Evolutionary conservation across 1,140 invertebrate genomes (phyloP).

Genomic region (Neelides sp.): DNA sequence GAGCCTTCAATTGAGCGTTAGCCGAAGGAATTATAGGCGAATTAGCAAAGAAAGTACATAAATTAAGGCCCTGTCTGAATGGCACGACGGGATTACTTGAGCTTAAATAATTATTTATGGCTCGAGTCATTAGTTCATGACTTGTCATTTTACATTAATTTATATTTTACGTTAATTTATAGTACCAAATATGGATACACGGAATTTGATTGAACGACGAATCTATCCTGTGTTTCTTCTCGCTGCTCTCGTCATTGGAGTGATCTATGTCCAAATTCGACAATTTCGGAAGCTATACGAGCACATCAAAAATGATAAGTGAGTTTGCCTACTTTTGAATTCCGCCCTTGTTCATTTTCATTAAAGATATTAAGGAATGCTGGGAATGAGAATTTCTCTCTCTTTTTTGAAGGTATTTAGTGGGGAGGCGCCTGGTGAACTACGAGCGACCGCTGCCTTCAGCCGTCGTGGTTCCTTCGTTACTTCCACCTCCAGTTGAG

Average conservation of each 20-base stretch:
- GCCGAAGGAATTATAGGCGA: too few relatives aligned
- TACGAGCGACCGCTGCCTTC: conserved; percentile 50
- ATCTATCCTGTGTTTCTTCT: conserved; percentile 82
- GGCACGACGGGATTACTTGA: too few relatives aligned
- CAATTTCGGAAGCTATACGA: conserved; percentile 91
- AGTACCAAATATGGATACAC: conserved; percentile 54
- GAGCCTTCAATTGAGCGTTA: too few relatives aligned
- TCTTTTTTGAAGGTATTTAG: conserved; percentile 51
- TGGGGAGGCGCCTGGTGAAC: conserved; percentile 86
- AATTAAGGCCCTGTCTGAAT: conserved; percentile 3
- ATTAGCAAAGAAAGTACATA: not conserved
- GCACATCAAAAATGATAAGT: conserved; percentile 99
- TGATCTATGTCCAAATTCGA: conserved; percentile 64
- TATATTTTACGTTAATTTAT: conserved; percentile 28
- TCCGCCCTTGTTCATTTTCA: conserved; percentile 12
- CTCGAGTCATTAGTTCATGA: conserved; percentile 4
- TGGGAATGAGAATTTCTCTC: conserved; percentile 11
- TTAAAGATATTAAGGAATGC: too few relatives aligned
- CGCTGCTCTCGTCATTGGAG: conserved; percentile 49
- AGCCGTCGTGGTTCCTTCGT: too few relatives aligned
- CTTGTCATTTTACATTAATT: conserved; percentile 26
- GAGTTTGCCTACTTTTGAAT: conserved; percentile 31
- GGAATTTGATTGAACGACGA: conserved; percentile 65
- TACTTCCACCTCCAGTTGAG: too few relatives aligned
- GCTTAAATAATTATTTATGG: too few relatives aligned